Conservation (phyloP, 2,888 invertebrate genomes). For the Drosophila gaucha region DNA sequence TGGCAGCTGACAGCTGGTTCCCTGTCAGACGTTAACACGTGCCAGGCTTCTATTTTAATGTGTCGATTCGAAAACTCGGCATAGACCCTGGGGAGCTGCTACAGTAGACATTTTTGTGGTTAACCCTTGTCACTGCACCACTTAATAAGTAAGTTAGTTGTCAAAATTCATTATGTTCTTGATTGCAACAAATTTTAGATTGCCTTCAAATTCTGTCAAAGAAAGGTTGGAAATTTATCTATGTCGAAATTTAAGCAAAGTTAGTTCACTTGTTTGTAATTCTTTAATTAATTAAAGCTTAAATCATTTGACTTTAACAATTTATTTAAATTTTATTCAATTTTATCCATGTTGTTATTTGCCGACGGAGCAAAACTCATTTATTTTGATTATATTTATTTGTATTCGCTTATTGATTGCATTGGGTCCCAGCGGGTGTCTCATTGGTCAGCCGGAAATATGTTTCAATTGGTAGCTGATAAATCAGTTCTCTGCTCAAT, state of each 20-base stretch:
- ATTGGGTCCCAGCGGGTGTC: neutral
- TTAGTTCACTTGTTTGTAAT: neutral
- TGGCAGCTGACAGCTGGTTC: constrained; percentile 34
- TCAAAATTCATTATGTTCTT: constrained; percentile 15
- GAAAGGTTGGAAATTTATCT: neutral
- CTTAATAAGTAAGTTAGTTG: constrained; percentile 11
- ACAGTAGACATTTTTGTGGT: constrained; percentile 11
- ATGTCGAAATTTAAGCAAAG: neutral
- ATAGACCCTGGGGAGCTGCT: neutral
- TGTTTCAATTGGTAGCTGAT: constrained; percentile 18
- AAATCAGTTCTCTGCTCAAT: constrained; percentile 32
- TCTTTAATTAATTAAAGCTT: neutral
- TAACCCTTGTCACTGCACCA: constrained; percentile 40
- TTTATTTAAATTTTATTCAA: neutral
- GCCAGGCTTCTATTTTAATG: constrained; percentile 10
- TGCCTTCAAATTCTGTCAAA: too few species aligned
- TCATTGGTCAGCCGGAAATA: constrained; percentile 11
- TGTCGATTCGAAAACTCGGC: constrained; percentile 26
- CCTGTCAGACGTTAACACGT: constrained; percentile 25
- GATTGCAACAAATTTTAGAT: constrained; percentile 1
- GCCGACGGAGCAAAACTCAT: neutral
- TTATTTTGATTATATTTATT: neutral
- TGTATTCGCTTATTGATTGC: constrained; percentile 23
- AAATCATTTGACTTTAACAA: too few species aligned
- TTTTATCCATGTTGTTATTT: neutral